Conservation (phyloP, 2,797 vertebrate genomes). For the Enteromius mattozi region DNA sequence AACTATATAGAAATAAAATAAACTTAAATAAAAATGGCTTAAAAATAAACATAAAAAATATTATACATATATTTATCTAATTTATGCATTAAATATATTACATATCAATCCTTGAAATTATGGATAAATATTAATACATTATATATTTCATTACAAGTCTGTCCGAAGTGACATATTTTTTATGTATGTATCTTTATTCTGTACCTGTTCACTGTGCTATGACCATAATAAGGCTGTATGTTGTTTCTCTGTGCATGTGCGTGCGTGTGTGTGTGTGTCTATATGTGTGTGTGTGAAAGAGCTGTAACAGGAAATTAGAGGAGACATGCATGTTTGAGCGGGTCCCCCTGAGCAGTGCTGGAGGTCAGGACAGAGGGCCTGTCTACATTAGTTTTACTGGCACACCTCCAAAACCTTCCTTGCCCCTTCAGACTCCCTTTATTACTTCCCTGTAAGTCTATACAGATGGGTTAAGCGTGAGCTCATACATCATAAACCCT, state of each 20-base stretch:
- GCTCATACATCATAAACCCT: slow-evolving; percentile 11
- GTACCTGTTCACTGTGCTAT: background rate
- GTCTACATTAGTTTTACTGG: slow-evolving; percentile 77
- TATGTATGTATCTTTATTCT: no score
- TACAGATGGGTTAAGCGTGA: slow-evolving; percentile 1
- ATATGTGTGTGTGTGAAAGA: slow-evolving; percentile 42
- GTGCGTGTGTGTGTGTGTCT: slow-evolving; percentile 29
- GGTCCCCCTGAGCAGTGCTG: slow-evolving; percentile 61
- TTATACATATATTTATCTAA: background rate
- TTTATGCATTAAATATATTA: background rate
- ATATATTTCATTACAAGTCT: background rate
- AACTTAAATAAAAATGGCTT: no score
- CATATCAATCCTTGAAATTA: background rate
- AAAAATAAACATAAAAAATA: no score
- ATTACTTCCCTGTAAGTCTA: slow-evolving; percentile 34
- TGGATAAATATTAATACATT: background rate
- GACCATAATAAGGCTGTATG: slow-evolving; percentile 10
- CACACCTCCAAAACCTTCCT: slow-evolving; percentile 65
- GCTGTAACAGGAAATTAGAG: slow-evolving; percentile 60
- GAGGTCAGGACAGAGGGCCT: slow-evolving; percentile 69
- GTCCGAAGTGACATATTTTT: background rate
- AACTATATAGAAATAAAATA: no score
- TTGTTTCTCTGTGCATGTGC: background rate
- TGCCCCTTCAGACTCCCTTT: slow-evolving; percentile 47
- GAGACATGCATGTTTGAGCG: slow-evolving; percentile 62